Percentiles rank a stretch among this genome's conserved stretches.
phyloP scores from a whole-genome alignment of 2,113 vertebrate genomes.

The Desmodus rotundus region DNA sequence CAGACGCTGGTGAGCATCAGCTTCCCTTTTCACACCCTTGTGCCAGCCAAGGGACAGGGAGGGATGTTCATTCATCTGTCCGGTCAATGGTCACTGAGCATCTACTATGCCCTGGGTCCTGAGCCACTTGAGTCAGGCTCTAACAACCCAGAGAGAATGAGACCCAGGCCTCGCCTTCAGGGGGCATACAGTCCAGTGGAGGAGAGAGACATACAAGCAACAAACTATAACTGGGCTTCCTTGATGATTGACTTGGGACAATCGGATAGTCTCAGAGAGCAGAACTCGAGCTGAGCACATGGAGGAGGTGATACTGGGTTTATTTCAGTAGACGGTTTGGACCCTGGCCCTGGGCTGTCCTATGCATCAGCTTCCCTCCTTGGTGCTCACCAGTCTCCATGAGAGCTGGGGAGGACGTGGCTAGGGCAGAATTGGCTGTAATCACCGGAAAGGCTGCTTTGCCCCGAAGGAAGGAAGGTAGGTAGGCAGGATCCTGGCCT shows the following conservation, averaged over 20 bases:
- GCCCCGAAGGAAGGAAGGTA: no score
- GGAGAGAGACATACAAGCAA: background rate
- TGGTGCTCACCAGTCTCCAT: background rate
- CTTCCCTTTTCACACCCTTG: background rate
- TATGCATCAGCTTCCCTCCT: rapidly evolving
- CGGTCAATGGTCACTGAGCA: background rate
- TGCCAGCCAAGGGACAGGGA: background rate
- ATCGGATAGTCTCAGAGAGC: background rate
- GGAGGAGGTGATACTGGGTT: background rate
- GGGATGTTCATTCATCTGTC: background rate
- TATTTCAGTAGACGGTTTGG: background rate
- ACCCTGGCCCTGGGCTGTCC: background rate
- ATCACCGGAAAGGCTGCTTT: background rate
- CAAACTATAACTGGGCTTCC: background rate
- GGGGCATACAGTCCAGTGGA: background rate
- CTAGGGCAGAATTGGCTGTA: background rate
- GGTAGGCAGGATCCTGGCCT: background rate
- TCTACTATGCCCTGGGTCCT: background rate
- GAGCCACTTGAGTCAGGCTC: background rate
- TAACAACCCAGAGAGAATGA: background rate
- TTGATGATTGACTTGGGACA: background rate
- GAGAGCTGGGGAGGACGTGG: background rate
- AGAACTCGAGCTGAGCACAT: background rate
- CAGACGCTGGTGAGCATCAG: background rate
- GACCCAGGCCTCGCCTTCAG: background rate